Evolutionary conservation across 2,797 vertebrate species (phyloP).

Genomic region (Geotrypetes seraphini): DNA sequence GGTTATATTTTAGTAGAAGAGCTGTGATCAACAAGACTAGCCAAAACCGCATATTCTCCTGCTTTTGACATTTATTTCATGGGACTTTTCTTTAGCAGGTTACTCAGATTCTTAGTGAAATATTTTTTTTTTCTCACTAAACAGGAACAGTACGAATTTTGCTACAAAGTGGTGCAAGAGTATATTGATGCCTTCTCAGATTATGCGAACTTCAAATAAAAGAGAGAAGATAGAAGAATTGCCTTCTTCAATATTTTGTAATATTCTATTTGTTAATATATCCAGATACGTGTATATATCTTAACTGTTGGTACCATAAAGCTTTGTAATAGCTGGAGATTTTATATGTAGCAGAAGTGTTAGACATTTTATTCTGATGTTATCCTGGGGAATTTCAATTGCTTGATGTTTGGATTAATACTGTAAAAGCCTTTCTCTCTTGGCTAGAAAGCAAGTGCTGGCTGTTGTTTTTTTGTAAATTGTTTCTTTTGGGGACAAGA

Average conservation of each 20-base stretch:
- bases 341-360: constrained; percentile 85
- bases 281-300: constrained; percentile 73
- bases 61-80: no score
- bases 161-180: constrained; percentile 98
- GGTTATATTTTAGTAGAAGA: no score
- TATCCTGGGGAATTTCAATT: constrained; percentile 67
- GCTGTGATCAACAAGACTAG: no score
- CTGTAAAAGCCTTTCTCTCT: constrained; percentile 24
- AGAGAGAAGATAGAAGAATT: constrained; percentile 61
- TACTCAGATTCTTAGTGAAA: fast-evolving
- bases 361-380: constrained; percentile 49
- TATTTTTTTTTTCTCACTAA: background rate
- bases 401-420: constrained; percentile 62
- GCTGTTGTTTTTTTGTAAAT: constrained; percentile 42
- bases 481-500: constrained; percentile 31
- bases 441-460: constrained; percentile 36
- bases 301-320: constrained; percentile 80
- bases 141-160: constrained; percentile 98
- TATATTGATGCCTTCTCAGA: constrained; percentile 97
- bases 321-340: constrained; percentile 84
- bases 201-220: constrained; percentile 96
- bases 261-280: constrained; percentile 94
- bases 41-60: no score
- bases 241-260: constrained; percentile 98
- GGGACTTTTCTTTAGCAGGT: no score